Evolutionary conservation across 2,113 vertebrate species (phyloP), one percentile per base, ranked within the genome.

Genomic region (Chunga burmeisteri): DNA sequence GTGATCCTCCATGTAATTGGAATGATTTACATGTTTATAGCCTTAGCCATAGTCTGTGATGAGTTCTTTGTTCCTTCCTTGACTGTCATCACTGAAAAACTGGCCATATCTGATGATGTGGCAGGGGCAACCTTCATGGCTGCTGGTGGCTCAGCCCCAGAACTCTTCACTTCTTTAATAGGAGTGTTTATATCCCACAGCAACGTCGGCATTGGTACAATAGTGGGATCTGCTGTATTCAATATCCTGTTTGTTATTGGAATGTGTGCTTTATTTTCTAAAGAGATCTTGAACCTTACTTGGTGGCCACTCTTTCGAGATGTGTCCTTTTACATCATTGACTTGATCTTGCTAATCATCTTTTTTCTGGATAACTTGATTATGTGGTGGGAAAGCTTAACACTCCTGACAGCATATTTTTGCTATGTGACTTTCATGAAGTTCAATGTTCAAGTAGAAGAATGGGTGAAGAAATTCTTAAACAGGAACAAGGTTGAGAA

Each of bases 1-100:
- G 99, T 99, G 62, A 78, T 98, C 59, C 98, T 99, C 63, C 99
- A 99, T 88, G 98, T 99, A 96, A 98, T 99, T 44, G 99, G 99
- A 91, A 99, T 99, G 99, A 98, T 99, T 97, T 99, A 99, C 97
- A 99, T 99, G 99, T 99, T 99, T 98, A 99, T 99, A 75, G 99
- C 99, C 91, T 98, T 99, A 97, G 99, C 99, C 94, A 99, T 99
- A 58, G 99, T 99, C 91, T 99, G 99, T 6, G 99, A 99, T 78
- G 99, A 99, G 94, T 99, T 99, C 98, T 99, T 99, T 82, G 99
- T 99, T 93, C 99, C 99, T 20, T 99, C 99, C 7, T 97, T 99
- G 94, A 99, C 99, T 4, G 99, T 99, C 97, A 99, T 99, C 98
- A 99, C 98, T 4, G 99, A 99, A 98, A 99, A 99, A 96, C 87